phyloP scores from a whole-genome alignment of 1,140 invertebrate genomes.

The Eurytemora carolleeae region DNA sequence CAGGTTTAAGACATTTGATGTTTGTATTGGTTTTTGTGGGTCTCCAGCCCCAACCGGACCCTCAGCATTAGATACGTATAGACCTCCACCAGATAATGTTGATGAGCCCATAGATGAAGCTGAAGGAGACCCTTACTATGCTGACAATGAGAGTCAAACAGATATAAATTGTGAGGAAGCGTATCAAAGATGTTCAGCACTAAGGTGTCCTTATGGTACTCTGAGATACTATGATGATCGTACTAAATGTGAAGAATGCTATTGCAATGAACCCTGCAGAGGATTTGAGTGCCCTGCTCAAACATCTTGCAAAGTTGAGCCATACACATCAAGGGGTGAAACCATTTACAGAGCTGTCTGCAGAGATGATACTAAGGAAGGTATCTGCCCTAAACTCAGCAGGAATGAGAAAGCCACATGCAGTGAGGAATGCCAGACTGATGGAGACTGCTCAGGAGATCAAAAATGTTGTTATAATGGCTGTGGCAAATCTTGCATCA shows the following conservation, averaged over 20 bases:
- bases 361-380: slow-evolving; percentile 39
- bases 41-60: background rate
- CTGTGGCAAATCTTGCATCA: slow-evolving; percentile 47
- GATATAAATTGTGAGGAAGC: slow-evolving; percentile 1
- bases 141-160: background rate
- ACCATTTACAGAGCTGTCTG: slow-evolving; percentile 22
- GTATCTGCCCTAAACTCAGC: slow-evolving; percentile 41
- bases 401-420: slow-evolving; percentile 21
- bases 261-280: slow-evolving; percentile 52
- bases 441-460: slow-evolving; percentile 53
- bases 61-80: background rate
- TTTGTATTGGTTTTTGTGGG: slow-evolving; percentile 33
- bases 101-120: background rate
- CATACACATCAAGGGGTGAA: slow-evolving; percentile 27
- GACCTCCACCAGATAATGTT: slow-evolving; percentile 20
- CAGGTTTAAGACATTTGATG: slow-evolving; percentile 30
- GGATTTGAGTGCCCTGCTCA: slow-evolving; percentile 35
- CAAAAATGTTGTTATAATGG: slow-evolving; percentile 60
- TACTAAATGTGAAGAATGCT: slow-evolving; percentile 44
- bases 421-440: slow-evolving; percentile 47
- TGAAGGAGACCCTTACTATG: background rate
- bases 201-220: slow-evolving; percentile 48
- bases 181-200: slow-evolving; percentile 22
- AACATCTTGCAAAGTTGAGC: slow-evolving; percentile 43
- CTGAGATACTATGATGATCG: slow-evolving; percentile 41